Evolutionary conservation across 2,113 vertebrate genomes (phyloP), one percentile per base, ranked within the genome.

Genomic region (Oenanthe melanoleuca): DNA sequence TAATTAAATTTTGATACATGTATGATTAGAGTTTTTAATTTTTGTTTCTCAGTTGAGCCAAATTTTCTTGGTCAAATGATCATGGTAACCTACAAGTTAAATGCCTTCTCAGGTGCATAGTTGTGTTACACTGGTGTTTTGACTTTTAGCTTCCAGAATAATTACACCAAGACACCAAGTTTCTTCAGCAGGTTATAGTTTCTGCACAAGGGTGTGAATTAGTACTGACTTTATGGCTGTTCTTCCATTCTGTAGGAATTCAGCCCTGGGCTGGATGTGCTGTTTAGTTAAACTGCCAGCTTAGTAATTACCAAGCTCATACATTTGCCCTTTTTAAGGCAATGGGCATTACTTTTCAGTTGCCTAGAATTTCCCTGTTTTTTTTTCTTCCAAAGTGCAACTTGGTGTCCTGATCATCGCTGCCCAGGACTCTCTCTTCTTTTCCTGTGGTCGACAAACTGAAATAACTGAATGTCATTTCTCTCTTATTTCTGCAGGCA

Each of bases 401-500:
- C 22, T 60, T 83, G 49, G 8, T 55, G 33, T 80, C 59, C 55
- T 77, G n/a, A 12, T 29, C 34, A 14, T 4, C 2, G 3, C 31
- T 38, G 33, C 40, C 17, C 29, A 40, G 45, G 20, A 23, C 14
- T 34, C 3, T 4, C 1, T 17, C 4, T 4, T 63, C n/a, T 77
- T 47, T 20, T 19, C 50, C 56, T 63, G 34, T 2, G 1, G 37
- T 34, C 2, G 2, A 14, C 25, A 34, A 40, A 29, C 28, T 5
- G 38, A 21, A 65, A 8, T 40, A 52, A 34, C 17, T 31, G n/a
- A 34, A 2, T 42, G 33, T 61, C 1, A 7, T 50, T 82, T 52
- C 64, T 65, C 29, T 77, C 23, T n/a, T 44, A 37, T 79, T 92
- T n/a, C 61, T 92, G 25, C 89, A 99, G 99, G 97, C 97, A 0